Evolutionary conservation across 1,140 invertebrate species (phyloP).

Genomic region (Drosophila carrolli): DNA sequence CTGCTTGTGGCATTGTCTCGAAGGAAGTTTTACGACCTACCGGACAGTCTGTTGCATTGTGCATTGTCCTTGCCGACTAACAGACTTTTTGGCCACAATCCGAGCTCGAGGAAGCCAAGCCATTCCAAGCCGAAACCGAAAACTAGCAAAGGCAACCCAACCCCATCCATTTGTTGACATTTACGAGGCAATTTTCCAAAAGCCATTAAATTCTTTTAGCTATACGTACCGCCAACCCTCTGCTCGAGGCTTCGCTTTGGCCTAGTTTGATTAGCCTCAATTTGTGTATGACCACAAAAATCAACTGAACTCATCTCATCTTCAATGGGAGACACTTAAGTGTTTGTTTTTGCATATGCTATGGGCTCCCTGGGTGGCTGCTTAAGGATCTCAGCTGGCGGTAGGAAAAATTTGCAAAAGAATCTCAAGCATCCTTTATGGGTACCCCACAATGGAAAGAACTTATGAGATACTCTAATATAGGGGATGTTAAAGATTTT

Average conservation of each 20-base stretch:
- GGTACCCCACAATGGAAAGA: background rate
- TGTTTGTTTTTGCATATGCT: conserved; percentile 41
- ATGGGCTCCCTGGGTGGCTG: conserved; percentile 29
- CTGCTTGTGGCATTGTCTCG: conserved; percentile 52
- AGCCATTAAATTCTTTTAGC: conserved; percentile 56
- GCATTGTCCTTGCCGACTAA: conserved; percentile 35
- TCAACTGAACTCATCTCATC: conserved; percentile 7
- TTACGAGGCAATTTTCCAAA: conserved; percentile 73
- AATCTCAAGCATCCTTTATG: conserved; percentile 4
- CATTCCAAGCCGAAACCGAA: conserved; percentile 3
- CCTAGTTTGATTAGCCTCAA: conserved; percentile 76
- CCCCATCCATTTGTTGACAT: conserved; percentile 70
- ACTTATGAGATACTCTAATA: background rate
- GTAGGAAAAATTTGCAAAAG: background rate
- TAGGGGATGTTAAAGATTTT: background rate
- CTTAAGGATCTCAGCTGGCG: conserved; percentile 30
- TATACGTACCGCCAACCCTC: conserved; percentile 2
- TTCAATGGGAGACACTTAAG: conserved; percentile 19
- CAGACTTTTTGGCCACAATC: conserved; percentile 29
- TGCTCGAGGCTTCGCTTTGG: conserved; percentile 22
- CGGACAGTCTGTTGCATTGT: conserved; percentile 65
- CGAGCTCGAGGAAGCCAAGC: conserved; percentile 1
- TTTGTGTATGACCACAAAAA: conserved; percentile 50
- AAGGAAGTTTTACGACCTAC: conserved; percentile 73
- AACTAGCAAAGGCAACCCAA: conserved; percentile 6